These are phyloP conservation scores for Silurus asotus DNA, from an alignment of 2,113 vertebrate genomes.

Conservation along the genomic window DNA sequence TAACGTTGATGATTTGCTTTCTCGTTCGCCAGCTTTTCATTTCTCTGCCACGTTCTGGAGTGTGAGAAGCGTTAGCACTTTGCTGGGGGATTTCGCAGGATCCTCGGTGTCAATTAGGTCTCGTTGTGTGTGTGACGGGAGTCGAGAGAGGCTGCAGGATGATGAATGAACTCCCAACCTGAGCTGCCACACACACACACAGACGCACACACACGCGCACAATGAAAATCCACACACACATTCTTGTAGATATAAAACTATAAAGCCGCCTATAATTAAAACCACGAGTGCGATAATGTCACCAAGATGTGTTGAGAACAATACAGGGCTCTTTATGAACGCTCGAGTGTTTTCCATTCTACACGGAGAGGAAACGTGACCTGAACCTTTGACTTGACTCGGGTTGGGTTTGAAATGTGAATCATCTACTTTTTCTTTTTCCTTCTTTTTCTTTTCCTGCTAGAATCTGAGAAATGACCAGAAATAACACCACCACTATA, in stretches of 20 bases:
- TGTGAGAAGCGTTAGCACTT: constrained; percentile 35
- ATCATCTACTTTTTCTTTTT: constrained; percentile 51
- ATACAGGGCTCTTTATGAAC: constrained; percentile 19
- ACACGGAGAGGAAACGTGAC: constrained; percentile 46
- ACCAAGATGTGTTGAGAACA: constrained; percentile 58
- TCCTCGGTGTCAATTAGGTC: constrained; percentile 59
- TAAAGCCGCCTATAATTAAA: constrained; percentile 51
- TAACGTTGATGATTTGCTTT: not conserved
- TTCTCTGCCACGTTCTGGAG: not conserved
- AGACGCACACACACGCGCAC: constrained; percentile 10
- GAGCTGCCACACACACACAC: constrained; percentile 30
- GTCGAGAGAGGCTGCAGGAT: constrained; percentile 59
- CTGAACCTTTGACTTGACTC: constrained; percentile 26
- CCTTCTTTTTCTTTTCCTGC: not conserved
- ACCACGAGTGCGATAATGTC: constrained; percentile 62
- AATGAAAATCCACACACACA: constrained; percentile 5
- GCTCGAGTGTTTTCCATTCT: constrained; percentile 36
- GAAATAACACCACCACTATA: not conserved
- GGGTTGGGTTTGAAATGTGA: constrained; percentile 44
- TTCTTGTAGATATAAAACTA: not conserved
- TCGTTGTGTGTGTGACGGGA: constrained; percentile 57
- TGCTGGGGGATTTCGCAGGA: constrained; percentile 45
- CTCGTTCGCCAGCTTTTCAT: not conserved
- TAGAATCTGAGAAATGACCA: not conserved
- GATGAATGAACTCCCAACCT: constrained; percentile 61